These are phyloP conservation scores for Pseudoatta argentina DNA, from an alignment of 1,140 invertebrate genomes.

Conservation along the genomic window DNA sequence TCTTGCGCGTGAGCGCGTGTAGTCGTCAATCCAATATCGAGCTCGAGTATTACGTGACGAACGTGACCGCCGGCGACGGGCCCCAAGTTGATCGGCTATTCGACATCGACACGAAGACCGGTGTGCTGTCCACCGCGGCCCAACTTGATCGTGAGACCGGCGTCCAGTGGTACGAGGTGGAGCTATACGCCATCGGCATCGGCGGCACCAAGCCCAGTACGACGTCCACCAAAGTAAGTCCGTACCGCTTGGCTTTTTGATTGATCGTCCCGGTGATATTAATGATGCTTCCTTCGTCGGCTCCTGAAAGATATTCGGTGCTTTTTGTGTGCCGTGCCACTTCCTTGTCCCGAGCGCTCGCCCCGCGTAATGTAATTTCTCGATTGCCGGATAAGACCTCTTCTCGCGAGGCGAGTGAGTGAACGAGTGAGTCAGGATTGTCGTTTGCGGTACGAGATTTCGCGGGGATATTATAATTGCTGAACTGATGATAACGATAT, in stretches of 20 bases:
- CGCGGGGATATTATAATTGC: conserved; percentile 37
- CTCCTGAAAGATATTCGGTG: conserved; percentile 70
- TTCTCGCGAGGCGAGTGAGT: conserved; percentile 6
- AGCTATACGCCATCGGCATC: conserved; percentile 93
- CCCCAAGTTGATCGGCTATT: conserved; percentile 94
- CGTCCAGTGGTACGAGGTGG: conserved; percentile 92
- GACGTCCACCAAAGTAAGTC: conserved; percentile 92
- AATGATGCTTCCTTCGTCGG: conserved; percentile 65
- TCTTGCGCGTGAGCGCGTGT: conserved; percentile 92
- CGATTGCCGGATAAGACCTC: conserved; percentile 51
- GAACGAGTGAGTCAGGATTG: background rate
- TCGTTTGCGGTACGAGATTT: conserved; percentile 16
- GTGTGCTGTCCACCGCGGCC: conserved; percentile 94
- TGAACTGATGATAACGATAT: background rate
- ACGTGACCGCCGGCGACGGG: conserved; percentile 91
- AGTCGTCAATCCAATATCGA: conserved; percentile 86
- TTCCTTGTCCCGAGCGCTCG: background rate
- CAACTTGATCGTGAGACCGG: conserved; percentile 95
- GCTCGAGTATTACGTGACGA: conserved; percentile 97
- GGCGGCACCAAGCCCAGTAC: conserved; percentile 89
- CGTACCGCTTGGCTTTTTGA: conserved; percentile 62
- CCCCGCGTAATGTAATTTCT: conserved; percentile 59
- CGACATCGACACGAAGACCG: conserved; percentile 95
- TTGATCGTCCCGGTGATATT: conserved; percentile 72
- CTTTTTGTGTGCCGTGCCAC: conserved; percentile 56